phyloP scores from a whole-genome alignment of 1,140 invertebrate species.

The Penaeus vannamei region DNA sequence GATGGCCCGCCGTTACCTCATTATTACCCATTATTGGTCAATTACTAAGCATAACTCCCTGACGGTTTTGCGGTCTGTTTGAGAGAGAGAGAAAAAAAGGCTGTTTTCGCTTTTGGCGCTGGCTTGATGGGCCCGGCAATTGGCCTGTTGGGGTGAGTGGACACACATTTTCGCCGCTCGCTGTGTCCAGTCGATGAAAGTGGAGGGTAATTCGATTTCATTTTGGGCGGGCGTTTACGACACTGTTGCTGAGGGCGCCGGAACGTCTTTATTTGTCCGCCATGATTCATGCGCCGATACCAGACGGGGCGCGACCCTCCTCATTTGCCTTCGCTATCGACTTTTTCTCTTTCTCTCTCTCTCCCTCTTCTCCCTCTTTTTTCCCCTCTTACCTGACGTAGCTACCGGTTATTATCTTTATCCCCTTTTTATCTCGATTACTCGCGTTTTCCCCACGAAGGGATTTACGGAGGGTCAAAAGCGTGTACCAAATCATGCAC shows the following conservation, averaged over 20 bases:
- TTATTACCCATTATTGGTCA: slow-evolving; percentile 40
- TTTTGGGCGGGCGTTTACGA: slow-evolving; percentile 9
- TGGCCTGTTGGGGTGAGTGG: slow-evolving; percentile 42
- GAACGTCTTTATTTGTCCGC: no score
- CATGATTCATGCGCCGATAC: no score
- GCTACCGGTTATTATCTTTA: no score
- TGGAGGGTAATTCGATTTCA: slow-evolving; percentile 37
- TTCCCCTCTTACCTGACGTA: no score
- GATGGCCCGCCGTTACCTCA: slow-evolving; percentile 28
- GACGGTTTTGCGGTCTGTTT: slow-evolving; percentile 26
- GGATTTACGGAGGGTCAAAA: no score
- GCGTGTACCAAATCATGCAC: no score
- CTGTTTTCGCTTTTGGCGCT: neutral
- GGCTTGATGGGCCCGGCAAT: slow-evolving; percentile 34
- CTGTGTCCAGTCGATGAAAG: slow-evolving; percentile 25
- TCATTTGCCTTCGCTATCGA: neutral
- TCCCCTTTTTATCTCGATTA: no score
- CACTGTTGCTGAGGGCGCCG: no score
- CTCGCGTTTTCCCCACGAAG: no score
- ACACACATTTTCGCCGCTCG: slow-evolving; percentile 21
- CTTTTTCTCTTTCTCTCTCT: slow-evolving; percentile 1
- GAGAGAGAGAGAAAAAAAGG: neutral
- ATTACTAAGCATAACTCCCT: slow-evolving; percentile 36
- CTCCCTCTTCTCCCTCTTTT: neutral
- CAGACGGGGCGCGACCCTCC: no score